Conservation (phyloP, 2,113 vertebrate species). For the Polyodon spathula region DNA sequence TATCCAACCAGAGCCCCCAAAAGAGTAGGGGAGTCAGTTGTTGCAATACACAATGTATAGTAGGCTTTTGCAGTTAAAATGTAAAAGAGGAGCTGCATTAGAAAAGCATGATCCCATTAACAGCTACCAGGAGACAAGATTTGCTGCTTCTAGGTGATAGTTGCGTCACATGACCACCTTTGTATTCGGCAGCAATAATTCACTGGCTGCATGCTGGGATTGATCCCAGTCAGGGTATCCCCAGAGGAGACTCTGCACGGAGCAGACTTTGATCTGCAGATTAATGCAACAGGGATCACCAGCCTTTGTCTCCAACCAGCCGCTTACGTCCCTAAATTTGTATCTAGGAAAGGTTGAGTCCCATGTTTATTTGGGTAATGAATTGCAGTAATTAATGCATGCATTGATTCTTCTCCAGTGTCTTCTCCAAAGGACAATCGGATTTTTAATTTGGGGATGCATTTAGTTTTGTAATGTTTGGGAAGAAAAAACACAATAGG, state of each 20-base stretch:
- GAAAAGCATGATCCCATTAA: constrained; percentile 62
- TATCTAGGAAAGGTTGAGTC: constrained; percentile 76
- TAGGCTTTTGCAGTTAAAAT: constrained; percentile 25
- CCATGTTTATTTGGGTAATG: constrained; percentile 94
- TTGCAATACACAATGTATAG: constrained; percentile 23
- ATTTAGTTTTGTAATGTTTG: constrained; percentile 40
- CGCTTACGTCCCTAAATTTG: constrained; percentile 66
- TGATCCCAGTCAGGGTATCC: constrained; percentile 76
- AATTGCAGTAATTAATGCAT: constrained; percentile 95
- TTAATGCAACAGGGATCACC: constrained; percentile 74
- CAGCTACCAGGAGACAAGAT: constrained; percentile 47
- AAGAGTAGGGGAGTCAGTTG: neutral
- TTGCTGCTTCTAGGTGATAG: constrained; percentile 57
- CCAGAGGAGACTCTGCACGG: constrained; percentile 67
- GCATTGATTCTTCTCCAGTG: constrained; percentile 81
- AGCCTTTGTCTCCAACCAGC: constrained; percentile 79
- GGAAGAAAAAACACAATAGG: constrained; percentile 40
- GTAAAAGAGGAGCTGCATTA: constrained; percentile 43
- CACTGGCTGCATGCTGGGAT: constrained; percentile 68
- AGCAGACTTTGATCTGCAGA: constrained; percentile 77
- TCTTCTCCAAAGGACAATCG: constrained; percentile 81
- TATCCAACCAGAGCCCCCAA: neutral
- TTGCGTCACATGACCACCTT: constrained; percentile 74
- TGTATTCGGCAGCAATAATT: constrained; percentile 90
- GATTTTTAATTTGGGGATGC: constrained; percentile 89